Conservation (phyloP, 2,113 vertebrate genomes). For the western clawed frog (Xenopus tropicalis) region UCB_Xtro_10.0 CM004445.2:62524501-62525000, state of each 20-base stretch:
- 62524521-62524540: not conserved
- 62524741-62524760: not conserved
- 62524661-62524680: constrained; percentile 36
- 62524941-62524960: too few relatives aligned
- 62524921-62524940: too few relatives aligned
- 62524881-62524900: too few relatives aligned
- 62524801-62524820: too few relatives aligned
- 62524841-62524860: too few relatives aligned
- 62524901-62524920: too few relatives aligned
- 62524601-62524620: constrained; percentile 37
- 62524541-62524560: constrained; percentile 27
- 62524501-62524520: constrained; percentile 1
- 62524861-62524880: too few relatives aligned
- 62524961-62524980: too few relatives aligned
- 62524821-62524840: too few relatives aligned
- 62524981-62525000: too few relatives aligned
- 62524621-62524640: constrained; percentile 42
- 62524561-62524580: constrained; percentile 18
- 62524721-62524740: not conserved
- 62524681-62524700: constrained; percentile 40
- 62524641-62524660: constrained; percentile 44
- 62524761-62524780: too few relatives aligned
- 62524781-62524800: too few relatives aligned
- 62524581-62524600: constrained; percentile 18
- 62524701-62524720: constrained; percentile 31